Evolutionary conservation across 2,797 vertebrate species (phyloP).

Genomic region (Notolabrus celidotus): DNA sequence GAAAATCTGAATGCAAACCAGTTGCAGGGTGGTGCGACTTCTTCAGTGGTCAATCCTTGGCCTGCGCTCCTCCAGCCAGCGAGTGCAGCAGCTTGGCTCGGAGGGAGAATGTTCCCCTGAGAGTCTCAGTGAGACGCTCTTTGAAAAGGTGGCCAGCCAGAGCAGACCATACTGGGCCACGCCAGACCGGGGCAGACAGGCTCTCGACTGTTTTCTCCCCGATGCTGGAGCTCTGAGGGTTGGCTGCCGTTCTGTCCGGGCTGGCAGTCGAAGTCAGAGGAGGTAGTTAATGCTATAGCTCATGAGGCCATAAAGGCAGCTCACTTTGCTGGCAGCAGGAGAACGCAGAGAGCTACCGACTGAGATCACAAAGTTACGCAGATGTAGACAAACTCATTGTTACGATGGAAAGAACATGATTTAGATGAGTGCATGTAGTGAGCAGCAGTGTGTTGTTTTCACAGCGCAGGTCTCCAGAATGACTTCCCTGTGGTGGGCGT

Average conservation of each 20-base stretch:
- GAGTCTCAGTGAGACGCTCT: slow-evolving; percentile 54
- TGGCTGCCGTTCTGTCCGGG: slow-evolving; percentile 54
- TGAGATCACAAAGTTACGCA: slow-evolving; percentile 6
- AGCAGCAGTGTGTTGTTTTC: slow-evolving; percentile 23
- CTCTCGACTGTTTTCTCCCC: slow-evolving; percentile 57
- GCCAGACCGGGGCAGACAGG: slow-evolving; percentile 57
- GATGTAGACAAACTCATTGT: slow-evolving; percentile 26
- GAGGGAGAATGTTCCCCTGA: slow-evolving; percentile 29
- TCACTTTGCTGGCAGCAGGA: slow-evolving; percentile 31
- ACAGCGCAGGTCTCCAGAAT: slow-evolving; percentile 23
- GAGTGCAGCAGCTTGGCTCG: slow-evolving; percentile 30
- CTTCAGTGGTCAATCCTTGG: slow-evolving; percentile 30
- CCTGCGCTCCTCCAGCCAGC: slow-evolving; percentile 17
- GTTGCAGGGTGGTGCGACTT: slow-evolving; percentile 12
- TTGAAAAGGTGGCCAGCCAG: slow-evolving; percentile 59
- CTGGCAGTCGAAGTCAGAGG: slow-evolving; percentile 55
- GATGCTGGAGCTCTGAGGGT: slow-evolving; percentile 40
- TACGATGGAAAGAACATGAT: slow-evolving; percentile 25
- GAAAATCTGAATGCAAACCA: slow-evolving; percentile 26
- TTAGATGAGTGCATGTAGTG: not conserved
- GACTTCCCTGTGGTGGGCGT: slow-evolving; percentile 19
- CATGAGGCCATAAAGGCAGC: slow-evolving; percentile 22
- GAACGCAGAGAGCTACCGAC: slow-evolving; percentile 7
- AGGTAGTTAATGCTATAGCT: slow-evolving; percentile 47
- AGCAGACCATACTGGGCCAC: slow-evolving; percentile 1